phyloP scores from a whole-genome alignment of 2,113 vertebrate species.

The Halichoerus grypus region DNA sequence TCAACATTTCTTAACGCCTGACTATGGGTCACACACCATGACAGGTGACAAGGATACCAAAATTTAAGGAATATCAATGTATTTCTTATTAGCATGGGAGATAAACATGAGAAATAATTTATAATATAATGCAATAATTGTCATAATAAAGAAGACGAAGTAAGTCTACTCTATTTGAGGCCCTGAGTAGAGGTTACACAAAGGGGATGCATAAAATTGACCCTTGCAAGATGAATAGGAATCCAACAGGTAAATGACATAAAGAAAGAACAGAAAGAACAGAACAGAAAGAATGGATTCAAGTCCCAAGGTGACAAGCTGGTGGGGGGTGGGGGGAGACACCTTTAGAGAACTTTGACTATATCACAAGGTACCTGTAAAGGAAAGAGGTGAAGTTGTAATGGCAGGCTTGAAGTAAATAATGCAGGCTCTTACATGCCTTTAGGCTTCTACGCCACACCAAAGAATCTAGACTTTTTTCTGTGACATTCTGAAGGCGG shows the following conservation, averaged over 20 bases:
- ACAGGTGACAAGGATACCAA: neutral
- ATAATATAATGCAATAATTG: neutral
- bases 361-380: neutral
- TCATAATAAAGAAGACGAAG: conserved; percentile 17
- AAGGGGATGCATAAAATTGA: neutral
- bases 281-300: neutral
- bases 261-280: neutral
- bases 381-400: neutral
- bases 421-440: neutral
- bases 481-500: neutral
- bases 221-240: neutral
- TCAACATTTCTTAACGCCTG: neutral
- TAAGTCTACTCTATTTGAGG: neutral
- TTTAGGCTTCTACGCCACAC: neutral
- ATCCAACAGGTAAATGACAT: neutral
- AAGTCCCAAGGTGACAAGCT: neutral
- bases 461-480: neutral
- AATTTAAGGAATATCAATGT: neutral
- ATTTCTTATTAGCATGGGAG: neutral
- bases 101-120: neutral
- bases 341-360: neutral
- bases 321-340: neutral
- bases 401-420: neutral
- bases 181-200: neutral
- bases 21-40: neutral